These are phyloP conservation scores for Falco biarmicus DNA, from an alignment of 2,797 vertebrate genomes.

Conservation along the genomic window DNA sequence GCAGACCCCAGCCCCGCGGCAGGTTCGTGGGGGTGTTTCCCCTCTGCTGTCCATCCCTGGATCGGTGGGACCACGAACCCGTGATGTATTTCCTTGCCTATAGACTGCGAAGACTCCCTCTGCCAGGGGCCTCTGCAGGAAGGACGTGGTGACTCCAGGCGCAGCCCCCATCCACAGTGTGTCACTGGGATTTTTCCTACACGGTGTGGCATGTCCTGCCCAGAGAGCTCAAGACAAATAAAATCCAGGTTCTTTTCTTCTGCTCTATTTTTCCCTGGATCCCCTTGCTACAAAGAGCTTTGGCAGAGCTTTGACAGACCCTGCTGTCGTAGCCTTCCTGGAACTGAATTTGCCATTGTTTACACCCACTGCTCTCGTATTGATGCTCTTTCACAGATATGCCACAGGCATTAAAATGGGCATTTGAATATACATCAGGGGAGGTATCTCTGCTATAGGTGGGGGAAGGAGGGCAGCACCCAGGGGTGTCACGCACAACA, in stretches of 20 bases:
- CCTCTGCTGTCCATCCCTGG: neutral
- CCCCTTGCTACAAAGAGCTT: neutral
- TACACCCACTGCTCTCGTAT: rapidly evolving
- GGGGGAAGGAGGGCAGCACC: neutral
- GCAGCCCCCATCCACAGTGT: rapidly evolving
- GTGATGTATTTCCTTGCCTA: neutral
- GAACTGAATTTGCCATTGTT: rapidly evolving
- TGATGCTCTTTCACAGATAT: too few relatives aligned
- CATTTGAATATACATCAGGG: rapidly evolving
- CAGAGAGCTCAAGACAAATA: neutral
- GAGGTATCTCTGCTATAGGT: rapidly evolving
- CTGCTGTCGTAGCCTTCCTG: rapidly evolving
- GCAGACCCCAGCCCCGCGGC: neutral
- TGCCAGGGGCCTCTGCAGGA: neutral
- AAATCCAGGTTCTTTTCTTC: neutral
- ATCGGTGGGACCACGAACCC: rapidly evolving
- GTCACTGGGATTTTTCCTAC: neutral
- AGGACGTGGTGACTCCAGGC: neutral
- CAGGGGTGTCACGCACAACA: rapidly evolving
- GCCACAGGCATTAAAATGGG: neutral
- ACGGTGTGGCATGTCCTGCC: rapidly evolving
- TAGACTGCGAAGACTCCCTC: neutral
- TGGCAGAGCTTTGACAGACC: neutral
- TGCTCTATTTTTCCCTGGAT: neutral
- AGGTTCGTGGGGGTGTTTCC: rapidly evolving